Base-by-base conservation (phyloP, 2,888 invertebrate species). In the Idaea dimidiata region DNA sequence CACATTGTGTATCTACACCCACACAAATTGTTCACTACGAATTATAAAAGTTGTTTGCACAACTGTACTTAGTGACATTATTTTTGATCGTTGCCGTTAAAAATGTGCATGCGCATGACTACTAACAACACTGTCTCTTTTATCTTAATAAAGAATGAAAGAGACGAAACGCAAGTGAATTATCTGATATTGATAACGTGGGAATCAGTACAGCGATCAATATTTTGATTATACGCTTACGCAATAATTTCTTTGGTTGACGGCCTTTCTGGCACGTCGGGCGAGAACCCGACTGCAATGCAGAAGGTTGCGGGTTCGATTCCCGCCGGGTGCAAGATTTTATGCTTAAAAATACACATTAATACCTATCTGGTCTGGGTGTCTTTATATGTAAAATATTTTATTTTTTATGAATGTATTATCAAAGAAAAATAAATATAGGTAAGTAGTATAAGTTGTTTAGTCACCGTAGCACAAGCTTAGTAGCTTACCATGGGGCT, bases 21-120 rank as follows among this genome's bases (percentile, higher is more conserved):
- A 69, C 71, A 61, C 59, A 16, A n/a, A 43, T 43, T 43, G 43
- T 43, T 43, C 43, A 43, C 43, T 18, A 17, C 58, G 54, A 62
- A 59, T 61, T 62, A 61, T 65, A 65, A 64, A 62, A 68, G 63
- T 62, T 72, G 70, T 74, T 72, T 72, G 70, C 61, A 66, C 74
- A 73, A 74, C 74, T 74, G 74, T 72, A 73, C 72, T n/a, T 61
- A 7, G 17, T 32, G 17, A 43, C 43, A 43, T 43, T 43, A 43
- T 43, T 43, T 43, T 43, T 43, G 43, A 43, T 43, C 43, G 14
- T 10, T 10, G 8, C 43, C 43, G 8, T 43, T 43, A 43, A 43
- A 43, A 43, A 43, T 43, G 43, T 43, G 14, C 14, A 14, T 5
- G 43, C 14, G 43, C 14, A 43, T 14, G 43, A 14, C 43, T 2